Conservation (phyloP, 2,888 invertebrate genomes). For the Rhodophaea formosa region DNA sequence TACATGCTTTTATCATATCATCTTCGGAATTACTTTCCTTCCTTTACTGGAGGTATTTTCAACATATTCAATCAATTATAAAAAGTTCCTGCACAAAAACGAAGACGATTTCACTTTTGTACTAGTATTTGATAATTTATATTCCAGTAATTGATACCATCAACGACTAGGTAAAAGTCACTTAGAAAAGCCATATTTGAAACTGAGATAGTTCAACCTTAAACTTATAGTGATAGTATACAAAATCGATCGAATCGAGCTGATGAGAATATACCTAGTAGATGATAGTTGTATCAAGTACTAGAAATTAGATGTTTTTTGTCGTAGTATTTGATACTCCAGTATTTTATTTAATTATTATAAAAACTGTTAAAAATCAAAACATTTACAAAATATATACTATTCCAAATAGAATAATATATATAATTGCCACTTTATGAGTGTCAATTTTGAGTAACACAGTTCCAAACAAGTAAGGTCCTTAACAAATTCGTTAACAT, state of each 20-base stretch:
- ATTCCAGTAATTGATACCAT: no score
- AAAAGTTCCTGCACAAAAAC: no score
- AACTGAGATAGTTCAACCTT: slow-evolving; percentile 1
- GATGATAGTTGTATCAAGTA: background rate
- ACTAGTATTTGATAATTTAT: no score
- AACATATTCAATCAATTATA: no score
- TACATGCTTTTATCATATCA: no score
- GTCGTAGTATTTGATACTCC: background rate
- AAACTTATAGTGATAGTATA: background rate
- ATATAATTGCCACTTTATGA: background rate
- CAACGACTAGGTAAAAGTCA: no score
- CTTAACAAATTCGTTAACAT: slow-evolving; percentile 3
- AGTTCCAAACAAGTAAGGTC: background rate
- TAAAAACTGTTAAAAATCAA: background rate
- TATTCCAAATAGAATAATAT: background rate
- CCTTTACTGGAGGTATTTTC: no score
- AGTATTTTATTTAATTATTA: background rate
- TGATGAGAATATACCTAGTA: no score
- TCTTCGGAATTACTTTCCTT: no score
- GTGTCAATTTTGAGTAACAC: background rate
- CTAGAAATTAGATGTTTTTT: background rate
- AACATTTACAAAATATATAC: background rate
- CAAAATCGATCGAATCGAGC: background rate
- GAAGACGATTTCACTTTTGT: no score
- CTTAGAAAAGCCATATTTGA: slow-evolving; percentile 17